Base-by-base conservation (phyloP, 2,797 vertebrate species). In the Emys orbicularis region DNA sequence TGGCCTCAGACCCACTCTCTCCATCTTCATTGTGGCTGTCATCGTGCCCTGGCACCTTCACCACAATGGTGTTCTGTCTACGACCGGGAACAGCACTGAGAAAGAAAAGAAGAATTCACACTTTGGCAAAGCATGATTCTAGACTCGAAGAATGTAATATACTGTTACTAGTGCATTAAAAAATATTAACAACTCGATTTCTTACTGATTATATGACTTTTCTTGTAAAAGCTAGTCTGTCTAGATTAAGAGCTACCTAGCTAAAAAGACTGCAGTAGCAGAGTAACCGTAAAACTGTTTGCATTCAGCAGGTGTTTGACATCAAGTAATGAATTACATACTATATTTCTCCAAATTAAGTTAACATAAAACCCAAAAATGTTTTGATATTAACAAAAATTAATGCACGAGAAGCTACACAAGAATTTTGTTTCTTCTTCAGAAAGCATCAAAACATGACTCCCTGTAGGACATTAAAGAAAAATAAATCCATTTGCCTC, bases 1-100 rank as follows among this genome's bases (percentile, higher is more conserved):
- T 99, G 97, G 99, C 99, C 97, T 99, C 99, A 0, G 99, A 99
- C 50, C 99, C 99, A 2, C 99, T 99, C 72, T 99, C 99, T 89
- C 99, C 99, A 0, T 99, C 99, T 87, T 99, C 99, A 8, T 98
- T 98, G 97, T 99, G 99, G 94, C 99, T 99, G 93, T 99, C 99
- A 0, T 99, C 99, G 0, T 99, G 99, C 1, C 98, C 99, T 0
- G 99, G 99, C 47, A 99, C 99, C 97, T 99, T 99, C 86, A 99
- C 99, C 95, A 99, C 98, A 65, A 99, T 99, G 84, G 99, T 99
- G 98, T 99, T 99, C 97, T 99, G 99, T n/a, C 99, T 98, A 81
- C 99, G 98, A 31, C 98, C 99, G 0, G 99, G 98, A 87, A 99
- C 98, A 2, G 99, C 98, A 54, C 99, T 99, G 96, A 0, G 93